Evolutionary conservation across 2,113 vertebrate genomes (phyloP).

Genomic region (Oncorhynchus keta): DNA sequence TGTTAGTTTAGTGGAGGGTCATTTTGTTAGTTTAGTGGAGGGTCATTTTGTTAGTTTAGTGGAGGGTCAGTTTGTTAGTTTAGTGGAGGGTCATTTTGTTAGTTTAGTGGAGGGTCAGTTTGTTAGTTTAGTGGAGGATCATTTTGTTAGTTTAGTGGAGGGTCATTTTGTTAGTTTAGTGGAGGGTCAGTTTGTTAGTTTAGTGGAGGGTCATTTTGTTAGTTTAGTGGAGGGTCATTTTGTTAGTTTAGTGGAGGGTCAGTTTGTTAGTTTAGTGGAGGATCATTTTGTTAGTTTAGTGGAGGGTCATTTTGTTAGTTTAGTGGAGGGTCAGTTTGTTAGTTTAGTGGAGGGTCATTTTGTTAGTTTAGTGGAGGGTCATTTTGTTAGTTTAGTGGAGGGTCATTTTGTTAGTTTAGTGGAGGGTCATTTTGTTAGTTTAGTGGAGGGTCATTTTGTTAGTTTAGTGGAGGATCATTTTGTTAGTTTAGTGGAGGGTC

Average conservation of each 20-base stretch:
- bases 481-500: background rate
- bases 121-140: no score
- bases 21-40: slow-evolving; percentile 10
- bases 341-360: background rate
- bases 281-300: slow-evolving; percentile 11
- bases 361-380: slow-evolving; percentile 16
- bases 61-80: no score
- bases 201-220: no score
- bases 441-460: background rate
- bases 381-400: background rate
- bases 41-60: slow-evolving; percentile 11
- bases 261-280: slow-evolving; percentile 10
- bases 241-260: no score
- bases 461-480: slow-evolving; percentile 17
- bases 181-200: no score
- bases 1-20: no score
- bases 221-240: slow-evolving; percentile 21
- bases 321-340: slow-evolving; percentile 16
- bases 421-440: slow-evolving; percentile 16
- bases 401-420: background rate
- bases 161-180: slow-evolving; percentile 11
- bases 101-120: slow-evolving; percentile 20
- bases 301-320: background rate
- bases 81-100: no score
- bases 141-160: slow-evolving; percentile 10